Evolutionary conservation across 1,140 invertebrate genomes (phyloP), one percentile per base, ranked within the genome.

Genomic region (Thaumetopoea pityocampa): DNA sequence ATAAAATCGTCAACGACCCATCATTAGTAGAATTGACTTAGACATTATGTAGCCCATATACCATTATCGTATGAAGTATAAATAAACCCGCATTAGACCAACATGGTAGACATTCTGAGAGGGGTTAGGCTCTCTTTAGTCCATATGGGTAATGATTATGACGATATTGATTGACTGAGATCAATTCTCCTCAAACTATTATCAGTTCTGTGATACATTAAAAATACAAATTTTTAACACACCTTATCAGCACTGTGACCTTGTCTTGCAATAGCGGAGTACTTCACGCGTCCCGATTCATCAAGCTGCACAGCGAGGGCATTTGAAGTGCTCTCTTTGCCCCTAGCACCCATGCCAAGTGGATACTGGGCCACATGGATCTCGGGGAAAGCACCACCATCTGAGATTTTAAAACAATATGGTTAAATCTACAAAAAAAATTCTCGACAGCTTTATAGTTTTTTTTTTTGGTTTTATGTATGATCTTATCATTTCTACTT

Each of bases 371-470:
- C 97, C 6, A 99, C 93, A 74, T 93, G 94, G 41, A 99, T 98
- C 86, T 99, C 98, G 1, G 98, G 98, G 85, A 97, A 99, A 0
- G 98, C 96, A 5, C 98, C 98, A 4, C 98, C 98, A 92, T 99
- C 98, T 61, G 90, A 90, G 89, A 90, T 10, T n/a, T n/a, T n/a
- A n/a, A n/a, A n/a, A n/a, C n/a, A n/a, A 29, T 12, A 12, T 4
- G 5, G n/a, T 9, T 19, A 28, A 11, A 28, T 3, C 34, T 37
- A 16, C 5, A 19, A 24, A 28, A 18, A 19, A 19, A 19, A 19
- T 4, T 7, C 7, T 4, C 18, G 4, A 19, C 4, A 4, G 18
- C 7, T 19, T 7, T 19, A 4, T 19, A 4, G 7, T 19, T 19
- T 19, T 19, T 4, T 4, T n/a, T n/a, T n/a, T n/a, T n/a, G n/a